Percentiles rank a stretch among this genome's conserved stretches.
phyloP scores from a whole-genome alignment of 2,888 invertebrate genomes.

The Eurytoma californica region DNA sequence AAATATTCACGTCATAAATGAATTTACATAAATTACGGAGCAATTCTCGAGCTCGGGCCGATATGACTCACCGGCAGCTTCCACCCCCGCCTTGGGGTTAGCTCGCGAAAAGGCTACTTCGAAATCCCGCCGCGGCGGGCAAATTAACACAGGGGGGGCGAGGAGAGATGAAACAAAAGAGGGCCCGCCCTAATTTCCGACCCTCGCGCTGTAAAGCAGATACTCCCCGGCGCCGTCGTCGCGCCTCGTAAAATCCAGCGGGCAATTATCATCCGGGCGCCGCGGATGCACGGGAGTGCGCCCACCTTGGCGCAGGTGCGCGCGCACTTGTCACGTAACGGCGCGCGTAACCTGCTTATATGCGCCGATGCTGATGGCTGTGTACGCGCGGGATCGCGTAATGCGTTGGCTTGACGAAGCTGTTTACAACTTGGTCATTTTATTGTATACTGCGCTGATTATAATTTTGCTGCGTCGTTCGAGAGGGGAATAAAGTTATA shows the following conservation, averaged over 20 bases:
- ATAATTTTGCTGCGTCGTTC: too few species aligned
- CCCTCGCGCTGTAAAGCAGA: neutral
- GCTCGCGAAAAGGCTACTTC: constrained; percentile 14
- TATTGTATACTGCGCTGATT: too few species aligned
- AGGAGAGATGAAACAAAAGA: constrained; percentile 9
- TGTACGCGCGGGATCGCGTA: neutral
- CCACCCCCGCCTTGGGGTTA: neutral
- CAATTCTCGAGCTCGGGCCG: too few species aligned
- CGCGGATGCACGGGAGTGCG: neutral
- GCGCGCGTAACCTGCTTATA: neutral
- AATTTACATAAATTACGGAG: too few species aligned
- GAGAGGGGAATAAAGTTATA: too few species aligned
- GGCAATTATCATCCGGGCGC: neutral
- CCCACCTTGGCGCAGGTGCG: too few species aligned
- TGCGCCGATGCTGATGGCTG: neutral
- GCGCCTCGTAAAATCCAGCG: constrained; percentile 9
- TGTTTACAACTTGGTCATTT: too few species aligned
- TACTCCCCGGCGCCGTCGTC: neutral
- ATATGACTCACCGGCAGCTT: neutral
- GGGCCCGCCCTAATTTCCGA: neutral
- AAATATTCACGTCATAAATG: too few species aligned
- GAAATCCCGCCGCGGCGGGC: neutral
- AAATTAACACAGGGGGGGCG: neutral
- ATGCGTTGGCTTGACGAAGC: too few species aligned
- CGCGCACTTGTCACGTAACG: neutral